Conservation (phyloP, 2,888 invertebrate genomes). For the Smittia sp. region DNA sequence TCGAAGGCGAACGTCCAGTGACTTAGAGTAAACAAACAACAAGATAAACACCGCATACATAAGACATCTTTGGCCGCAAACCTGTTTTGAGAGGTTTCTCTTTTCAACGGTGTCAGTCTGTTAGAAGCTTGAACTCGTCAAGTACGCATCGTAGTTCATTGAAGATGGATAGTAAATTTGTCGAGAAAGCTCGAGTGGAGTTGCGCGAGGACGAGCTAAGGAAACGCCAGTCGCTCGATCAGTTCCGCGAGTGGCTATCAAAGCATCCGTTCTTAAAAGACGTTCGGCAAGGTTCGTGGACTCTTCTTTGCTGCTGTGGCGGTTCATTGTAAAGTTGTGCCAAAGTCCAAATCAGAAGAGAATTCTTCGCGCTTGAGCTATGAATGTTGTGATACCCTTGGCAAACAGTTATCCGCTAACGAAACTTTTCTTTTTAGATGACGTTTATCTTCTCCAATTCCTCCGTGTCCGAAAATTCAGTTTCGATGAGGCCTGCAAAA, state of each 20-base stretch:
- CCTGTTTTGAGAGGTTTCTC: too few relatives aligned
- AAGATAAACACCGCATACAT: too few relatives aligned
- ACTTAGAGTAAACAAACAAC: too few relatives aligned
- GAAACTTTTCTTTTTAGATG: slow-evolving; percentile 60
- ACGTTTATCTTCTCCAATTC: slow-evolving; percentile 74
- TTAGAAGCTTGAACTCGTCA: too few relatives aligned
- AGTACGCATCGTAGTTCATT: too few relatives aligned
- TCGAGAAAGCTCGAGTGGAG: slow-evolving; percentile 62
- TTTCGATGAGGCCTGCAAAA: slow-evolving; percentile 78
- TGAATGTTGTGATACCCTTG: too few relatives aligned
- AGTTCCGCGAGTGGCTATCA: slow-evolving; percentile 77
- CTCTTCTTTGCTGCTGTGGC: too few relatives aligned
- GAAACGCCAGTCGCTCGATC: slow-evolving; percentile 69
- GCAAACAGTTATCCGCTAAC: too few relatives aligned
- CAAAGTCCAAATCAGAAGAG: not conserved
- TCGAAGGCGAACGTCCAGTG: too few relatives aligned
- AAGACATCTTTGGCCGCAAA: too few relatives aligned
- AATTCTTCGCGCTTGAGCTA: not conserved
- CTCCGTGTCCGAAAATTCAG: slow-evolving; percentile 85
- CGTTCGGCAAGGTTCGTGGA: slow-evolving; percentile 66
- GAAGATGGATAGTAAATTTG: too few relatives aligned
- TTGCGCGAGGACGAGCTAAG: slow-evolving; percentile 75
- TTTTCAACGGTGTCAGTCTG: too few relatives aligned
- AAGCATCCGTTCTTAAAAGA: slow-evolving; percentile 75
- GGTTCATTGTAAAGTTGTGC: not conserved